Base-by-base conservation (phyloP, 2,797 vertebrate genomes). In the Tragopan temminckii region DNA sequence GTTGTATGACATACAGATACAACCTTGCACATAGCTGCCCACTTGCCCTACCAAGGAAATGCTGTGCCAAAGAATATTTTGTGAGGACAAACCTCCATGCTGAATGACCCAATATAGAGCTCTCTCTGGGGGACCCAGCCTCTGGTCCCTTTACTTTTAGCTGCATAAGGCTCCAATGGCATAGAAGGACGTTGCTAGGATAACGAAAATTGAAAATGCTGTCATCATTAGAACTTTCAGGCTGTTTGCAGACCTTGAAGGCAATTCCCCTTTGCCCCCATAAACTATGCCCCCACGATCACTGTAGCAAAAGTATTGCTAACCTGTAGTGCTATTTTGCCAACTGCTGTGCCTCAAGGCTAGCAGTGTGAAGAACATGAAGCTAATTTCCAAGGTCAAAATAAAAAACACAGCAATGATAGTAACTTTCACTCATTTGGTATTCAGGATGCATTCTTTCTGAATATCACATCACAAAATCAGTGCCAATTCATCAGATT, bases 401-500 rank as follows among this genome's bases (percentile, higher is more conserved):
- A 75, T 58, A 35, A 68, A 82, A 94, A 90, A 48, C 0, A 2
- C 25, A 85, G 57, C 50, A 82, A 61, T 53, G 13, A 61, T 40
- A 88, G 63, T 42, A 88, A 79, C 69, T 92, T 94, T 66, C 42
- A 75, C 42, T 82, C 38, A 78, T 82, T 94, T 92, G n/a, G n/a
- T 93, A 94, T 95, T 88, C 85, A 89, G 57, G 52, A 62, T 1
- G 0, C 85, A 80, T 79, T 67, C 62, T 92, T 76, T 88, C 89
- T 90, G 80, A 93, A 62, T 88, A 94, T 88, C 89, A 92, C 81
- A 88, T 88, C 83, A 84, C 36, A 84, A 82, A 94, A 94, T 94
- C 92, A 45, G 55, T 94, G 93, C 80, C 24, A 91, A 89, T 89
- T 93, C 68, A 92, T 92, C 92, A 90, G 91, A 93, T 95, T 93